These are phyloP conservation scores for Drosophila prosaltans DNA, from an alignment of 1,140 invertebrate genomes.

Conservation along the genomic window DNA sequence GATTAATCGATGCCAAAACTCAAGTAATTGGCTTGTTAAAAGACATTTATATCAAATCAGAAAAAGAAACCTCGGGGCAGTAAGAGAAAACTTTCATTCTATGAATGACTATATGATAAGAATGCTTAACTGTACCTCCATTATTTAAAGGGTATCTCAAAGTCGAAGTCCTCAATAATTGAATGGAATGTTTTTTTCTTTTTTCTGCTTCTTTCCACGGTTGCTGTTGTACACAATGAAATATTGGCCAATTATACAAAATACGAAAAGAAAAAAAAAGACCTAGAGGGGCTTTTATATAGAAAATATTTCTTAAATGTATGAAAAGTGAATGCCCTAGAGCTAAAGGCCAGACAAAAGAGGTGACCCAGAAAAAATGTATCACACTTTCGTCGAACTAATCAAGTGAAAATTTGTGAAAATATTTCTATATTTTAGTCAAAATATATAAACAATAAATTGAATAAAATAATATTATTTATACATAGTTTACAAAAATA, in stretches of 20 bases:
- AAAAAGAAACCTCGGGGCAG: too few species aligned
- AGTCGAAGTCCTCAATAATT: slow-evolving; percentile 1
- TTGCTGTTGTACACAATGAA: slow-evolving; percentile 60
- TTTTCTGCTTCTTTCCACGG: slow-evolving; percentile 28
- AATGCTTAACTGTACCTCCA: not conserved
- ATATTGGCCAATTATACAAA: slow-evolving; percentile 68
- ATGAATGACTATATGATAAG: too few species aligned
- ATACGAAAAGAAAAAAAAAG: slow-evolving; percentile 3
- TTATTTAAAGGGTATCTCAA: not conserved
- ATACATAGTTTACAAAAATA: not conserved
- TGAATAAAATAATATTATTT: not conserved
- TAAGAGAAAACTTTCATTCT: too few species aligned
- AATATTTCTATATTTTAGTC: not conserved
- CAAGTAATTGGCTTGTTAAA: too few species aligned
- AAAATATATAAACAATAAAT: not conserved
- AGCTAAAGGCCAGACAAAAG: not conserved
- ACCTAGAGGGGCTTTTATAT: slow-evolving; percentile 46
- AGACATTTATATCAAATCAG: too few species aligned
- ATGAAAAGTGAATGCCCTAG: slow-evolving; percentile 70
- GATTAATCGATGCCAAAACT: too few species aligned
- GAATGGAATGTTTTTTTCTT: slow-evolving; percentile 30
- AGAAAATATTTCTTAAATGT: slow-evolving; percentile 56
- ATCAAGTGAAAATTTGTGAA: not conserved
- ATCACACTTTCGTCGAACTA: slow-evolving; percentile 31
- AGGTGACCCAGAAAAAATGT: slow-evolving; percentile 43